Evolutionary conservation across 2,113 vertebrate species (phyloP).

Genomic region (Daubentonia madagascariensis): DNA sequence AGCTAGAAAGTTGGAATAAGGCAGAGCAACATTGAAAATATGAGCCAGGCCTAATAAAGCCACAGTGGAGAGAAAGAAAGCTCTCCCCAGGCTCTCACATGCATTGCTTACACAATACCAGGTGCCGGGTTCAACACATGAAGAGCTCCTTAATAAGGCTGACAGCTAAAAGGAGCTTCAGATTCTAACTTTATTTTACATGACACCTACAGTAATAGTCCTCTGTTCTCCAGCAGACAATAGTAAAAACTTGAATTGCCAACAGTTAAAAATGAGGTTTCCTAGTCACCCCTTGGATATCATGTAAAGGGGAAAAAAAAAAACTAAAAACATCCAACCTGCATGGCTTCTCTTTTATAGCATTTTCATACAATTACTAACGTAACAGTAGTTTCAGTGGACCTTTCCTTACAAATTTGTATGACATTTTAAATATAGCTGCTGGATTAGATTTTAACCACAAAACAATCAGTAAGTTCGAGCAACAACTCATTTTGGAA

Average conservation of each 20-base stretch:
- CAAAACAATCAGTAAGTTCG: conserved; percentile 70
- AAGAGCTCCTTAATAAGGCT: conserved; percentile 85
- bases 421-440: conserved; percentile 63
- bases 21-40: conserved; percentile 71
- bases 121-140: conserved; percentile 84
- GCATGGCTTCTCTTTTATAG: not conserved
- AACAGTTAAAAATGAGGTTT: conserved; percentile 69
- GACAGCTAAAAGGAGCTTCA: conserved; percentile 85
- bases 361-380: conserved; percentile 49
- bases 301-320: not conserved
- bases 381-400: not conserved
- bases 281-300: conserved; percentile 17
- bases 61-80: conserved; percentile 75
- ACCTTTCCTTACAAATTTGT: conserved; percentile 56
- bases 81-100: conserved; percentile 81
- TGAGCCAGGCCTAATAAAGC: conserved; percentile 71
- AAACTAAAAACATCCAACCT: conserved; percentile 55
- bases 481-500: conserved; percentile 77
- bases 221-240: conserved; percentile 77
- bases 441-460: conserved; percentile 67
- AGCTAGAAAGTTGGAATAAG: conserved; percentile 76
- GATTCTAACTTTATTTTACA: conserved; percentile 87
- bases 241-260: conserved; percentile 64
- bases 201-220: conserved; percentile 85
- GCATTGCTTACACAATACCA: conserved; percentile 82